phyloP scores from a whole-genome alignment of 2,888 invertebrate genomes.

The Azorinus chamasolen region DNA sequence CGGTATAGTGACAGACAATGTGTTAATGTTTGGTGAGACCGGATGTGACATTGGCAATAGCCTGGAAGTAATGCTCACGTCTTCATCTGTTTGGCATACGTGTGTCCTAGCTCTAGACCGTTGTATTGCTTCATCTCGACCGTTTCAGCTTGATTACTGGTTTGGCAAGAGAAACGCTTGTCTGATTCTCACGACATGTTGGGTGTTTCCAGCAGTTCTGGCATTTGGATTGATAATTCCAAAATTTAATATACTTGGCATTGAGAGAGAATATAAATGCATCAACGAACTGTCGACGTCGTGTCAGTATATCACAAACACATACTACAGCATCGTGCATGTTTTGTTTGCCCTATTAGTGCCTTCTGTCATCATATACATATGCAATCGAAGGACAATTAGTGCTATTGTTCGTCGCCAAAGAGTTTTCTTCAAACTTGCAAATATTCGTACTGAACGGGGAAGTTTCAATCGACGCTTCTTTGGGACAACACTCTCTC shows the following conservation, averaged over 20 bases:
- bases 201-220: conserved; percentile 78
- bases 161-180: conserved; percentile 65
- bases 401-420: conserved; percentile 76
- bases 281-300: conserved; percentile 8
- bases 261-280: conserved; percentile 13
- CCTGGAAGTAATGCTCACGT: conserved; percentile 81
- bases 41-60: conserved; percentile 77
- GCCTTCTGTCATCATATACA: conserved; percentile 77
- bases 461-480: conserved; percentile 73
- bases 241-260: conserved; percentile 28
- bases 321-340: conserved; percentile 10
- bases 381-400: conserved; percentile 78
- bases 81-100: conserved; percentile 79
- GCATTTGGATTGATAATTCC: conserved; percentile 79
- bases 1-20: conserved; percentile 72
- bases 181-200: conserved; percentile 72
- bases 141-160: conserved; percentile 78
- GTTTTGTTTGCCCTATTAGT: conserved; percentile 67
- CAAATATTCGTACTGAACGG: conserved; percentile 70
- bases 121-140: conserved; percentile 80
- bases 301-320: conserved; percentile 33
- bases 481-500: conserved; percentile 81
- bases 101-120: conserved; percentile 79
- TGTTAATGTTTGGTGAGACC: conserved; percentile 67
- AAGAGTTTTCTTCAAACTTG: conserved; percentile 75